phyloP scores from a whole-genome alignment of 2,888 invertebrate genomes.

The Noctua comes region DNA sequence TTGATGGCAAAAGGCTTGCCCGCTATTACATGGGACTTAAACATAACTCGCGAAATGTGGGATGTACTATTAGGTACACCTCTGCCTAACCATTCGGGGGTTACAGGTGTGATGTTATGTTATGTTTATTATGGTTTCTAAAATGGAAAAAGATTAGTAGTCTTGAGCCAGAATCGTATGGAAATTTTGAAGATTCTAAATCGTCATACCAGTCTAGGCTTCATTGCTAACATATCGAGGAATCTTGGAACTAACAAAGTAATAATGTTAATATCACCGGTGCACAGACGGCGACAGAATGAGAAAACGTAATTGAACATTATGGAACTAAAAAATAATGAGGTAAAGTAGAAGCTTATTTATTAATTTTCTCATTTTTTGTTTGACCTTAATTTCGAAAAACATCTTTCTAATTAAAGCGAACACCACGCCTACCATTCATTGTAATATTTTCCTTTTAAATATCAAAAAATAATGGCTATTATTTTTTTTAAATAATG shows the following conservation, averaged over 20 bases:
- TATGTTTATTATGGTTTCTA: neutral
- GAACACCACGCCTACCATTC: neutral
- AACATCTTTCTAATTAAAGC: neutral
- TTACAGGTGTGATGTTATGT: too few species aligned
- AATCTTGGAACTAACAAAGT: neutral
- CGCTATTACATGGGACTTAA: too few species aligned
- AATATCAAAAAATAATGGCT: constrained; percentile 2
- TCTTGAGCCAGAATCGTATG: neutral
- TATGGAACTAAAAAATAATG: neutral
- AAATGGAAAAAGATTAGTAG: neutral
- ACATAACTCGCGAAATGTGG: too few species aligned
- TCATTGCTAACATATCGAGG: neutral
- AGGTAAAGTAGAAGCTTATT: neutral
- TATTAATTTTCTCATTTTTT: neutral
- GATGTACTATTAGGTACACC: too few species aligned
- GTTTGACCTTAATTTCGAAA: neutral
- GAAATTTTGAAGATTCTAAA: neutral
- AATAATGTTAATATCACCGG: neutral
- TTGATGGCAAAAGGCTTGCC: too few species aligned
- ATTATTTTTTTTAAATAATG: neutral
- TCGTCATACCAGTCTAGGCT: neutral
- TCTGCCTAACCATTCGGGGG: too few species aligned
- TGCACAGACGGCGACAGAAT: neutral
- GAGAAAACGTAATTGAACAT: neutral
- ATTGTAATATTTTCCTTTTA: neutral